These are phyloP conservation scores for Opisthograptis luteolata DNA, from an alignment of 2,888 invertebrate species.

Conservation along the genomic window DNA sequence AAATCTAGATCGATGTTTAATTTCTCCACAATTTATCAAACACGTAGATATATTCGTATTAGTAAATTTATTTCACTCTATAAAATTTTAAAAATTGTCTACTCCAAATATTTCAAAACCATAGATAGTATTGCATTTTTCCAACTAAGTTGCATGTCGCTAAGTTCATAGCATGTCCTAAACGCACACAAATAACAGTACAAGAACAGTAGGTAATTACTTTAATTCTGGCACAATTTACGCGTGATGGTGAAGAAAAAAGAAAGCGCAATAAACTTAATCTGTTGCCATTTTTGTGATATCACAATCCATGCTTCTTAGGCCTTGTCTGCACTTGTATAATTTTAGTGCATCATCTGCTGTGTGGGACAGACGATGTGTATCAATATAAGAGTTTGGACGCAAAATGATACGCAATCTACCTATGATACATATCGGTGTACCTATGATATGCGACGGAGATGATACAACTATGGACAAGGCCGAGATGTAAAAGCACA, in stretches of 20 bases:
- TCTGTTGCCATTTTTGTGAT: too few species aligned
- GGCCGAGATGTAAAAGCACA: not conserved
- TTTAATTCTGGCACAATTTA: not conserved
- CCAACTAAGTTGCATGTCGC: not conserved
- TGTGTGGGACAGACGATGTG: too few species aligned
- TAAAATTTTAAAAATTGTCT: constrained; percentile 31
- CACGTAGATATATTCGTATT: constrained; percentile 29
- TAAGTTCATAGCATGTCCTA: constrained; percentile 23
- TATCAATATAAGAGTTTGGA: too few species aligned
- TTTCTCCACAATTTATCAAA: constrained; percentile 32
- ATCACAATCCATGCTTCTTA: too few species aligned
- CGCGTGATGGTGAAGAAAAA: not conserved
- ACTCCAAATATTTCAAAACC: constrained; percentile 27
- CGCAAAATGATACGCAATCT: too few species aligned
- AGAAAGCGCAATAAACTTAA: too few species aligned
- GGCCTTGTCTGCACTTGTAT: too few species aligned
- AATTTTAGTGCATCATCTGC: not conserved
- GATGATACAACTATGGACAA: too few species aligned
- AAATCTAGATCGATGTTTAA: constrained; percentile 37
- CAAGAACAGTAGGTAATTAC: constrained; percentile 1
- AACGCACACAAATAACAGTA: constrained; percentile 32
- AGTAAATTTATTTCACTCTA: constrained; percentile 13
- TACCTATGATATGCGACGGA: too few species aligned
- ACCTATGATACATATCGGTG: too few species aligned
- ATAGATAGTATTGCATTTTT: not conserved